Percentiles rank a stretch among this genome's conserved stretches.
Conservation (phyloP, 2,113 vertebrate genomes). For the Carassius gibelio region DNA sequence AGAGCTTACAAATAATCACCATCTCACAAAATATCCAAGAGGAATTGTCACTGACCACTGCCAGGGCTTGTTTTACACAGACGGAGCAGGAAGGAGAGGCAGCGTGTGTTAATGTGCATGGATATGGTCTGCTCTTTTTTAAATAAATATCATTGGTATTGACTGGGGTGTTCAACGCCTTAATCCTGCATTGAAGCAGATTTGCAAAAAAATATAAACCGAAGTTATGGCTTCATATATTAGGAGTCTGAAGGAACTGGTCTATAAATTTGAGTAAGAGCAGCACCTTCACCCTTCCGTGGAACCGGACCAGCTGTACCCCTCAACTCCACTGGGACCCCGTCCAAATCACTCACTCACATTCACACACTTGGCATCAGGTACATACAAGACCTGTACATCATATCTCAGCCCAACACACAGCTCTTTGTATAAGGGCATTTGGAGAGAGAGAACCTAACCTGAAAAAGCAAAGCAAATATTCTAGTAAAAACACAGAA, state of each 20-base stretch:
- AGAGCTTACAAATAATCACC: slow-evolving; percentile 51
- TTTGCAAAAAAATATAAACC: not conserved
- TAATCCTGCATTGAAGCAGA: not conserved
- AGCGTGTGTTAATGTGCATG: not conserved
- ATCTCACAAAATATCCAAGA: slow-evolving; percentile 26
- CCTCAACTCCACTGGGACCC: slow-evolving; percentile 26
- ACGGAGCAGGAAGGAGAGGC: not conserved
- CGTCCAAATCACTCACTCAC: slow-evolving; percentile 35
- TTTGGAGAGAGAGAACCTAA: slow-evolving; percentile 59
- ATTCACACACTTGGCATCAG: slow-evolving; percentile 63
- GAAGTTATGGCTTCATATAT: not conserved
- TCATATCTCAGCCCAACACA: slow-evolving; percentile 72
- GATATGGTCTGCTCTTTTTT: not conserved
- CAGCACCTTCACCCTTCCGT: slow-evolving; percentile 38
- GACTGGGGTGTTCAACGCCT: not conserved
- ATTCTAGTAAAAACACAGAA: slow-evolving; percentile 24
- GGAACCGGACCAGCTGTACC: slow-evolving; percentile 41
- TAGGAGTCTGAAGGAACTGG: not conserved
- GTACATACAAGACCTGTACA: slow-evolving; percentile 70
- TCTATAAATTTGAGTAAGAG: slow-evolving; percentile 12
- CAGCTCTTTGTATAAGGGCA: slow-evolving; percentile 72
- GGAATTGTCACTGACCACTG: slow-evolving; percentile 20
- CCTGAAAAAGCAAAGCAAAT: slow-evolving; percentile 45
- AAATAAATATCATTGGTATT: not conserved
- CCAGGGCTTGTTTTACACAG: not conserved